Conservation (phyloP, 2,113 vertebrate species). For the Dicentrarchus labrax region DNA sequence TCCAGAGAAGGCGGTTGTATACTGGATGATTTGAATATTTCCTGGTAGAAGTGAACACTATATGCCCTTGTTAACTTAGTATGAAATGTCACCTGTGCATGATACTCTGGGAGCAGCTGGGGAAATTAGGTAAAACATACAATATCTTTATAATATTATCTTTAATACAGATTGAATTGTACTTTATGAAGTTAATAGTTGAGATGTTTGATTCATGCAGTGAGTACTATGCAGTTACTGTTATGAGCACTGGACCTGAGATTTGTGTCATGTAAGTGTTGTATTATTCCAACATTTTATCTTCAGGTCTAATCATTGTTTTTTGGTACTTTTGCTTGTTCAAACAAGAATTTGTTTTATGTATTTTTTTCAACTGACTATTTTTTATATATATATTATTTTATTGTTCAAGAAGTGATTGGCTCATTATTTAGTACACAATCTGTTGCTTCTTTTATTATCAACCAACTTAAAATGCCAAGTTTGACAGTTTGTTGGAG, state of each 20-base stretch:
- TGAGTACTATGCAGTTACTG: neutral
- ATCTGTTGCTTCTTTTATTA: neutral
- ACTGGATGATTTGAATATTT: slow-evolving; percentile 71
- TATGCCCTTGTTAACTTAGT: slow-evolving; percentile 16
- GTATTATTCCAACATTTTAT: neutral
- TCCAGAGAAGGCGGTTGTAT: neutral
- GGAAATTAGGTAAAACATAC: slow-evolving; percentile 21
- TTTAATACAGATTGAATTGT: neutral
- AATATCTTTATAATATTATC: neutral
- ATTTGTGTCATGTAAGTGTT: neutral
- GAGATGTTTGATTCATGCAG: neutral
- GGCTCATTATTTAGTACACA: neutral
- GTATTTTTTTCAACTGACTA: neutral
- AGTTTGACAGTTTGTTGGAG: neutral
- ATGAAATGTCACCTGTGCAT: neutral
- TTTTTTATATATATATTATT: too few relatives aligned
- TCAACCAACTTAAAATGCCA: neutral
- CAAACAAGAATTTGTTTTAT: neutral
- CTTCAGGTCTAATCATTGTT: neutral
- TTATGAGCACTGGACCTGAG: neutral
- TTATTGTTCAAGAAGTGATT: neutral
- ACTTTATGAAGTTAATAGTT: neutral
- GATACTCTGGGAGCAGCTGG: slow-evolving; percentile 1
- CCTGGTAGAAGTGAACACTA: slow-evolving; percentile 18
- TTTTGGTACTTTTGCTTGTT: neutral